phyloP scores from a whole-genome alignment of 2,888 invertebrate genomes.

The Macaria notata region DNA sequence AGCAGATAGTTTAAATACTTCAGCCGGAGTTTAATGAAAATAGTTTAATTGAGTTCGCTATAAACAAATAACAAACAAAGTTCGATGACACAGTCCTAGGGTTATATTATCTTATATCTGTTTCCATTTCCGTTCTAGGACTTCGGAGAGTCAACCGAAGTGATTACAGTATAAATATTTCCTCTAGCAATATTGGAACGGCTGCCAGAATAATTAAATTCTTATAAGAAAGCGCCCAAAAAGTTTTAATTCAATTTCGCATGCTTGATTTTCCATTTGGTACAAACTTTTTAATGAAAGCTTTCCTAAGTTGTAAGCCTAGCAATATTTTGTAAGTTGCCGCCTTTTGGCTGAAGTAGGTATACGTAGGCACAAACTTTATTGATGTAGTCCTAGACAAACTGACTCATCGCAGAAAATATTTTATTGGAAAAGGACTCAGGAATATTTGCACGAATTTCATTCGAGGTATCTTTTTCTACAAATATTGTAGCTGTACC shows the following conservation, averaged over 20 bases:
- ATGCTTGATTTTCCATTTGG: constrained; percentile 6
- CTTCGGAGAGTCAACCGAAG: neutral
- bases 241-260: neutral
- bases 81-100: constrained; percentile 6
- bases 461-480: constrained; percentile 2
- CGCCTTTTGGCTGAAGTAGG: too few species aligned
- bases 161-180: neutral
- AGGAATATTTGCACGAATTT: constrained; percentile 12
- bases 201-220: neutral
- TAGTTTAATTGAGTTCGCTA: constrained; percentile 29
- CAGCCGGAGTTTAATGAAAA: constrained; percentile 30
- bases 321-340: too few species aligned
- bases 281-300: neutral
- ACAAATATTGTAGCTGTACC: neutral
- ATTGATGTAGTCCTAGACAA: constrained; percentile 14
- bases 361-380: too few species aligned
- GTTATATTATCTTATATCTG: constrained; percentile 2
- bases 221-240: neutral
- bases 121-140: constrained; percentile 1
- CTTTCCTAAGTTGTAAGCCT: too few species aligned
- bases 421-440: constrained; percentile 20
- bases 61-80: constrained; percentile 18
- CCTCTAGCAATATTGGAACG: neutral
- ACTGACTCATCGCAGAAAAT: constrained; percentile 21
- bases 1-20: constrained; percentile 25